Percentiles rank a stretch among this genome's conserved stretches.
Conservation (phyloP, 2,888 invertebrate genomes). For the Stenchaetothrips biformis region DNA sequence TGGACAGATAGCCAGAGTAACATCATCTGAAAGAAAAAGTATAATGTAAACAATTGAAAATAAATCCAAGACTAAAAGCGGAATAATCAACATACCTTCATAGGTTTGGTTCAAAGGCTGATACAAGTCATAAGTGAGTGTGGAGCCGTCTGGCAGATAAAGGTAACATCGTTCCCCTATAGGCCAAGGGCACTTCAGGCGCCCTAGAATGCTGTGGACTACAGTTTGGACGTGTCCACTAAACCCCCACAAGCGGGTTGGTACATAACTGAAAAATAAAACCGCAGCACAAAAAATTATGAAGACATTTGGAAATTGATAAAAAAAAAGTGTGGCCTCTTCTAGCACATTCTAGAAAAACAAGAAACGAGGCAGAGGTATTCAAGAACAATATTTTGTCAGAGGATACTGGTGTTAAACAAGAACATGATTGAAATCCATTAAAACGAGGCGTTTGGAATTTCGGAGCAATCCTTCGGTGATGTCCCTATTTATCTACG, state of each 20-base stretch:
- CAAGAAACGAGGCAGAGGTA: no score
- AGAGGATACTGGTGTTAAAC: no score
- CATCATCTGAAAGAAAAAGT: slow-evolving; percentile 61
- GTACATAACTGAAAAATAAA: slow-evolving; percentile 66
- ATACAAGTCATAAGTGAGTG: slow-evolving; percentile 87
- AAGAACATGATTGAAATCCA: no score
- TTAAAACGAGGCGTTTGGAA: no score
- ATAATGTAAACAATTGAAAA: slow-evolving; percentile 28
- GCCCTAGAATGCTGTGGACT: slow-evolving; percentile 80
- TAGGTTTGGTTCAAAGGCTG: slow-evolving; percentile 54
- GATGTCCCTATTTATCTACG: not conserved
- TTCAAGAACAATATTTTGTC: no score
- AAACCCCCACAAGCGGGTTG: slow-evolving; percentile 89
- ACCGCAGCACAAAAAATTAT: not conserved
- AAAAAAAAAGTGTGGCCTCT: not conserved
- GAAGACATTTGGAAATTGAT: not conserved
- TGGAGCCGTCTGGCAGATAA: slow-evolving; percentile 74
- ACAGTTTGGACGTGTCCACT: slow-evolving; percentile 94
- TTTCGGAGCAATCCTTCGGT: no score
- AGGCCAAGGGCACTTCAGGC: slow-evolving; percentile 84
- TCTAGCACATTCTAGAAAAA: no score
- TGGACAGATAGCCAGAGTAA: slow-evolving; percentile 82
- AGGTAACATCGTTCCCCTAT: slow-evolving; percentile 76
- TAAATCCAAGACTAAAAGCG: not conserved
- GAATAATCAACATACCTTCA: slow-evolving; percentile 7